Evolutionary conservation across 2,113 vertebrate species (phyloP), one percentile per base, ranked within the genome.

Genomic region (Suncus etruscus): DNA sequence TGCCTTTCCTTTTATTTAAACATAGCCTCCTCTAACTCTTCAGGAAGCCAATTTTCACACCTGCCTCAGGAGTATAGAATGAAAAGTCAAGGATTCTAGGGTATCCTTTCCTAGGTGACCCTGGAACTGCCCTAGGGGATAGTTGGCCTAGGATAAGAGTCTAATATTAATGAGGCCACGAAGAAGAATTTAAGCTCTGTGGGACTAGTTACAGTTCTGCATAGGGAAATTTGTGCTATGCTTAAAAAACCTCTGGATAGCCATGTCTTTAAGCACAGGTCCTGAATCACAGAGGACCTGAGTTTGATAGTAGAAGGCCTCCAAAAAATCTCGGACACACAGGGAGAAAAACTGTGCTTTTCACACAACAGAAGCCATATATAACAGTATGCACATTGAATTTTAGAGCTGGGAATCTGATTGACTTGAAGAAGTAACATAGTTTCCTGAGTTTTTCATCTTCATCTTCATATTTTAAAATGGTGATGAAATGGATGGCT

Each of bases 1-100:
- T 15, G 77, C 66, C 3, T 14, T 93, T 94, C 61, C 24, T 18
- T 81, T 92, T 78, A 92, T 94, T 93, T 91, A n/a, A 94, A 93
- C 61, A 11, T 92, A 10, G 11, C 11, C 24, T 80, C 69, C 31
- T 8, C 3, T 54, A 54, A 54, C 54, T 11, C 78, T 39, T 27
- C 29, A 84, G 32, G 78, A 75, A 45, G 39, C 25, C 24, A 79
- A 76, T 16, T 54, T 89, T 94, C 25, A 70, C 61, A 91, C 16
- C 1, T 68, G 32, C 51, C 51, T 50, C 74, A 90, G 15, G 9
- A 50, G 9, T 93, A 74, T 27, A 83, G 29, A 90, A 58, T 3
- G 85, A 29, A 25, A 81, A 79, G 9, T 54, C 20, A 90, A 24
- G 32, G 31, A 2, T 84, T 83, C 51, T 22, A 78, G 12, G 48